Conservation (phyloP, 1,140 invertebrate species). For the Vanessa atalanta region DNA sequence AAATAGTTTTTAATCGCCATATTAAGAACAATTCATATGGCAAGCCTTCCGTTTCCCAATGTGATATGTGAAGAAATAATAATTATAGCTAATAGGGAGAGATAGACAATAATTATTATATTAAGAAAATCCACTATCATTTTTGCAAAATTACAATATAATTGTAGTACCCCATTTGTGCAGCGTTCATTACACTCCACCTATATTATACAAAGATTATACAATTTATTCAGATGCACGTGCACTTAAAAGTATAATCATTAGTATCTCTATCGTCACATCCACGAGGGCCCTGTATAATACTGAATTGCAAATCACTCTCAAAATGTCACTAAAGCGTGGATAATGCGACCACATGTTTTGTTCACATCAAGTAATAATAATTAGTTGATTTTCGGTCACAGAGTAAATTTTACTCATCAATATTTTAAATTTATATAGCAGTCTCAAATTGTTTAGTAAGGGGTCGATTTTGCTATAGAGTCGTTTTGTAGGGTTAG, state of each 20-base stretch:
- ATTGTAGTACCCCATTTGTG: background rate
- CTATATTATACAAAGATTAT: background rate
- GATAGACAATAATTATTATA: no score
- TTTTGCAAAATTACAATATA: conserved; percentile 8
- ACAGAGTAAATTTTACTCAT: conserved; percentile 39
- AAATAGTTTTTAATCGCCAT: no score
- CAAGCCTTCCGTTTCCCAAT: no score
- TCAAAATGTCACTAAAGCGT: conserved; percentile 73
- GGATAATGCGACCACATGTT: conserved; percentile 73
- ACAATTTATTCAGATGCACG: conserved; percentile 37
- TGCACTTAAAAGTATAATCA: conserved; percentile 48
- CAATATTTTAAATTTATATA: conserved; percentile 33
- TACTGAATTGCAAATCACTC: conserved; percentile 72
- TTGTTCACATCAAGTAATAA: conserved; percentile 74
- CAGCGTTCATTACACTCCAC: background rate
- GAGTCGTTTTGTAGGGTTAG: conserved; percentile 54
- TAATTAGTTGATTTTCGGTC: conserved; percentile 44
- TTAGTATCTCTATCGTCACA: conserved; percentile 55
- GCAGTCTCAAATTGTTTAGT: conserved; percentile 27
- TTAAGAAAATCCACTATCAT: background rate
- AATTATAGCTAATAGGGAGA: no score
- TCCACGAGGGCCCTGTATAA: conserved; percentile 43
- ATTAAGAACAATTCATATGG: no score
- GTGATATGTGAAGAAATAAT: no score
- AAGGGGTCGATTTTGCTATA: conserved; percentile 42